phyloP scores from a whole-genome alignment of 37 sponge, comb jelly and placozoan genomes.

The Hormiphora californensis region DNA sequence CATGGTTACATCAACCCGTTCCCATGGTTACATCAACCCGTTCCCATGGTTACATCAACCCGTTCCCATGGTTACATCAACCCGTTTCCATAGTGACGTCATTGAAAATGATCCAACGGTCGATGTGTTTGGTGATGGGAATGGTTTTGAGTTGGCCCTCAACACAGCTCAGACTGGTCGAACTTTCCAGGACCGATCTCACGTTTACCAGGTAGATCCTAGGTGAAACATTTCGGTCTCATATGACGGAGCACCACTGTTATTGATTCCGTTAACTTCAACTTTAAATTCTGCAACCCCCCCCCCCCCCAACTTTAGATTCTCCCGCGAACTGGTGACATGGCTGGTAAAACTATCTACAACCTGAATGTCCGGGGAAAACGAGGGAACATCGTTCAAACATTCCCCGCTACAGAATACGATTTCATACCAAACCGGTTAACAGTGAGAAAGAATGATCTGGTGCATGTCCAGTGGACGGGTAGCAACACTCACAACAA shows the following conservation, averaged over 20 bases:
- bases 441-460: constrained; percentile 57
- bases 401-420: constrained; percentile 91
- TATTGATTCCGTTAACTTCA: too few relatives aligned
- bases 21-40: too few relatives aligned
- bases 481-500: constrained; percentile 98
- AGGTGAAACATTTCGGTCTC: too few relatives aligned
- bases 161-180: constrained; percentile 97
- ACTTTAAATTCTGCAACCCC: too few relatives aligned
- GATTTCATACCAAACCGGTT: constrained; percentile 94
- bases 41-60: too few relatives aligned
- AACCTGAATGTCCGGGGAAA: constrained; percentile 96
- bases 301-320: background rate
- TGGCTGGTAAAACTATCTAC: constrained; percentile 58
- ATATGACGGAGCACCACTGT: too few relatives aligned
- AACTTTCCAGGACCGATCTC: constrained; percentile 88
- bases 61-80: too few relatives aligned
- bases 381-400: constrained; percentile 97
- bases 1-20: too few relatives aligned
- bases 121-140: background rate
- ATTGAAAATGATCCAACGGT: constrained; percentile 37
- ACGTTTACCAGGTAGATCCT: too few relatives aligned
- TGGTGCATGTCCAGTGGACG: constrained; percentile 95
- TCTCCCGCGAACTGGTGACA: background rate
- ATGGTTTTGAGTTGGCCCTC: constrained; percentile 69
- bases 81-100: constrained; percentile 21